phyloP scores from a whole-genome alignment of 2,797 vertebrate species.

The Rhynchotus rufescens region DNA sequence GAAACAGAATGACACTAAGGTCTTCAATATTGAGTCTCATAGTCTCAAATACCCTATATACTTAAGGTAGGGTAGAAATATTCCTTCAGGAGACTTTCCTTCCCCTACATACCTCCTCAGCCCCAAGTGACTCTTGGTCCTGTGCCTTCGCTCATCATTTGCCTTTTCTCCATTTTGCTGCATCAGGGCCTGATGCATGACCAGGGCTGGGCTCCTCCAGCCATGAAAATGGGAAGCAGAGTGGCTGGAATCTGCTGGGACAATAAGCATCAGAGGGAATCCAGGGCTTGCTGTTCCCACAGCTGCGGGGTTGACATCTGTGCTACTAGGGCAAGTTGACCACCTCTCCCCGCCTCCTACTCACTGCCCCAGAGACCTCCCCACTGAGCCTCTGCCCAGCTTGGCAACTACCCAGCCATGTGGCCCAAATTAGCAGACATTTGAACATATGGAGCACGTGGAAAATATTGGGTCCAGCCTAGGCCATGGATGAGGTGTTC shows the following conservation, averaged over 20 bases:
- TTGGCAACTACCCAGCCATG: too few species aligned
- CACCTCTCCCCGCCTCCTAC: too few species aligned
- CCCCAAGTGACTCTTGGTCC: neutral
- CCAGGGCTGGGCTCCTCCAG: neutral
- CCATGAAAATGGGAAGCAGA: fast-evolving
- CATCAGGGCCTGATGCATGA: neutral
- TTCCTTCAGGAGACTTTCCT: neutral
- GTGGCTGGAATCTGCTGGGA: neutral
- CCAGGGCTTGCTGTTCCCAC: neutral
- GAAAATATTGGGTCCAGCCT: neutral
- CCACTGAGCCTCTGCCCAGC: neutral
- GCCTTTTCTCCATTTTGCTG: neutral
- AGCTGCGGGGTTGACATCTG: fast-evolving
- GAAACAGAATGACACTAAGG: neutral
- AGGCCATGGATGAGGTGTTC: neutral
- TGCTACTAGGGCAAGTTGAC: neutral
- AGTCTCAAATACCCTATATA: neutral
- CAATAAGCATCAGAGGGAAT: neutral
- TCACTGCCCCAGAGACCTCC: too few species aligned
- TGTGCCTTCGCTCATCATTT: neutral
- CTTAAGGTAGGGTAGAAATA: neutral
- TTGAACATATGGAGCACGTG: neutral
- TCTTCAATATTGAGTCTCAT: neutral
- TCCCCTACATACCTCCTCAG: neutral
- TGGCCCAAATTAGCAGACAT: neutral